phyloP scores from a whole-genome alignment of 2,888 invertebrate species.

The Chloromyia formosa region DNA sequence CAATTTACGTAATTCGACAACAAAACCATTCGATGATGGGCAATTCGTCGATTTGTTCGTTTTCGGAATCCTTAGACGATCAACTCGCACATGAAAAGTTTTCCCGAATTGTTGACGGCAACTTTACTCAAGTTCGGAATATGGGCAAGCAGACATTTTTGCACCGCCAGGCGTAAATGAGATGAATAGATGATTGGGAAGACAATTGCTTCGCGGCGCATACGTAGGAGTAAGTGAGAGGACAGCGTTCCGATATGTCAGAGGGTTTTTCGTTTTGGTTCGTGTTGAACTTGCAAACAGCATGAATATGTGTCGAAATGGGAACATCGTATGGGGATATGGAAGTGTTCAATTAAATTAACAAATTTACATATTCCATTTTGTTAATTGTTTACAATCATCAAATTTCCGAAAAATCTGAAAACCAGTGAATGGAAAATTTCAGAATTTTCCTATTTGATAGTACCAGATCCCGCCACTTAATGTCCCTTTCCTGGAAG shows the following conservation, averaged over 20 bases:
- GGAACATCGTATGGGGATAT: no score
- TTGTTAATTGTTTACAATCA: no score
- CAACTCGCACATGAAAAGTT: neutral
- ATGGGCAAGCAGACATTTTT: constrained; percentile 31
- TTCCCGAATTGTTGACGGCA: neutral
- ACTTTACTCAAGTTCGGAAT: neutral
- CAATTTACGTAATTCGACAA: constrained; percentile 12
- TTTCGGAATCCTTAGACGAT: neutral
- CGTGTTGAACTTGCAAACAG: neutral
- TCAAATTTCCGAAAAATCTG: no score
- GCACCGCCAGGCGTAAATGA: constrained; percentile 15
- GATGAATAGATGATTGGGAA: neutral
- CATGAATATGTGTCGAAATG: no score
- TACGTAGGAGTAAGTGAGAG: constrained; percentile 39
- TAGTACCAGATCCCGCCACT: no score
- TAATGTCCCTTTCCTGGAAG: no score
- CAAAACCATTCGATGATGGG: neutral
- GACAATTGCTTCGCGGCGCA: neutral
- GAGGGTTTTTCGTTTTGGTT: neutral
- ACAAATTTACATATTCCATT: no score
- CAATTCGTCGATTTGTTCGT: neutral
- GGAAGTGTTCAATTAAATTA: no score
- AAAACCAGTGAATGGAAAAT: no score
- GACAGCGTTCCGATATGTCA: constrained; percentile 18
- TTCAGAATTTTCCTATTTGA: no score